Evolutionary conservation across 2,888 invertebrate genomes (phyloP).

Genomic region (Andrena trimmerana): DNA sequence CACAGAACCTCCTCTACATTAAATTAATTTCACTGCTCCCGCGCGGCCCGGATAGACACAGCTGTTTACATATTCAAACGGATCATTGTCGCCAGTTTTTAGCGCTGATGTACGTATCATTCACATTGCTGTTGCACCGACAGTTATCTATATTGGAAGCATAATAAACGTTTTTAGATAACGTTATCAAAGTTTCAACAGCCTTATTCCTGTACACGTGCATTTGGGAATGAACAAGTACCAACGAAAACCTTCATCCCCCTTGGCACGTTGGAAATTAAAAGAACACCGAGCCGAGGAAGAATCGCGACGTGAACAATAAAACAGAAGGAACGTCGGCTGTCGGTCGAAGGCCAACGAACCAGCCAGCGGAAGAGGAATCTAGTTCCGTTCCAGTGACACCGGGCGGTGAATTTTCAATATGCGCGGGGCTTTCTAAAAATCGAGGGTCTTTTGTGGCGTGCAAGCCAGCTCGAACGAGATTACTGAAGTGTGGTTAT

Average conservation of each 20-base stretch:
- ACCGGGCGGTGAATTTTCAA: constrained; percentile 14
- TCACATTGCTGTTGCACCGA: too few relatives aligned
- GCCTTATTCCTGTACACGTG: neutral
- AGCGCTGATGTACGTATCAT: too few relatives aligned
- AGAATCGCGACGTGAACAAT: constrained; percentile 21
- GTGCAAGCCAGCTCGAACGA: constrained; percentile 6
- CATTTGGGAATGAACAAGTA: neutral
- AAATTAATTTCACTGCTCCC: too few relatives aligned
- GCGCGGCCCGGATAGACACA: too few relatives aligned
- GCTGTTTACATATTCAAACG: too few relatives aligned
- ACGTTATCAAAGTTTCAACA: too few relatives aligned
- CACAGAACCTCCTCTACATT: too few relatives aligned
- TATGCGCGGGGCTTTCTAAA: neutral
- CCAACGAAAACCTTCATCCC: constrained; percentile 2
- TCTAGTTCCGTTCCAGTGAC: constrained; percentile 22
- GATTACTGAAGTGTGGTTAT: constrained; percentile 29
- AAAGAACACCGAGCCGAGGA: neutral
- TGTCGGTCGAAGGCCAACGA: constrained; percentile 37
- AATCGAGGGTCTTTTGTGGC: constrained; percentile 24
- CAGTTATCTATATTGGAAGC: too few relatives aligned
- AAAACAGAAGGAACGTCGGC: constrained; percentile 27
- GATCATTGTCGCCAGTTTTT: too few relatives aligned
- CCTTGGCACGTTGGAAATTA: constrained; percentile 3
- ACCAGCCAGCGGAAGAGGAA: constrained; percentile 17
- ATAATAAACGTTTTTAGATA: too few relatives aligned